These are phyloP conservation scores for Macroteleia sp. DNA, from an alignment of 2,888 invertebrate species.

Conservation along the genomic window DNA sequence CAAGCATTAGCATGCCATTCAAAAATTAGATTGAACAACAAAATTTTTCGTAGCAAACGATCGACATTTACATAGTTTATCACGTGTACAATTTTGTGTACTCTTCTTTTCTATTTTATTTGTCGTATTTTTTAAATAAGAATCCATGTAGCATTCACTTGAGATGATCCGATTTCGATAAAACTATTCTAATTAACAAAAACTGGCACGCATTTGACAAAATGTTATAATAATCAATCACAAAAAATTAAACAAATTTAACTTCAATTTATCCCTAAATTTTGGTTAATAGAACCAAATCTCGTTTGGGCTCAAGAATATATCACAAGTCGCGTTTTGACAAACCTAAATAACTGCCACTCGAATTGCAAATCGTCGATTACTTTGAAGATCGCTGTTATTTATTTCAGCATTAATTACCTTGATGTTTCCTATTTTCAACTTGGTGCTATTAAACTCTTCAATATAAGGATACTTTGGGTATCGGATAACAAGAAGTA, in stretches of 20 bases:
- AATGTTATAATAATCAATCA: not conserved
- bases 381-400: conserved; percentile 21
- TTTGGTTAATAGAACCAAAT: conserved; percentile 1
- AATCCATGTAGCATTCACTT: conserved; percentile 20
- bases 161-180: conserved; percentile 9
- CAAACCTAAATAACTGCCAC: conserved; percentile 36
- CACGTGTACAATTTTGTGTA: not conserved
- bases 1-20: too few relatives aligned
- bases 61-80: not conserved
- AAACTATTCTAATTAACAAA: conserved; percentile 1
- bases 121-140: too few relatives aligned
- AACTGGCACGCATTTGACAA: conserved; percentile 11
- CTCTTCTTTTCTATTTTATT: not conserved
- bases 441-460: conserved; percentile 38
- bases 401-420: conserved; percentile 13
- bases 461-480: conserved; percentile 4
- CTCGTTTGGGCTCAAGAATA: conserved; percentile 1
- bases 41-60: conserved; percentile 37
- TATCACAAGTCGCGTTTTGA: conserved; percentile 14
- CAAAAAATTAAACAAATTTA: too few relatives aligned
- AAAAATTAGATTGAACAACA: too few relatives aligned
- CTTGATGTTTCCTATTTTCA: conserved; percentile 34
- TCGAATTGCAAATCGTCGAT: conserved; percentile 27
- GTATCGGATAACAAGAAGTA: conserved; percentile 3
- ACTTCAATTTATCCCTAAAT: not conserved